These are phyloP conservation scores for Holotrichia oblita DNA, from an alignment of 1,140 invertebrate species.

Conservation along the genomic window DNA sequence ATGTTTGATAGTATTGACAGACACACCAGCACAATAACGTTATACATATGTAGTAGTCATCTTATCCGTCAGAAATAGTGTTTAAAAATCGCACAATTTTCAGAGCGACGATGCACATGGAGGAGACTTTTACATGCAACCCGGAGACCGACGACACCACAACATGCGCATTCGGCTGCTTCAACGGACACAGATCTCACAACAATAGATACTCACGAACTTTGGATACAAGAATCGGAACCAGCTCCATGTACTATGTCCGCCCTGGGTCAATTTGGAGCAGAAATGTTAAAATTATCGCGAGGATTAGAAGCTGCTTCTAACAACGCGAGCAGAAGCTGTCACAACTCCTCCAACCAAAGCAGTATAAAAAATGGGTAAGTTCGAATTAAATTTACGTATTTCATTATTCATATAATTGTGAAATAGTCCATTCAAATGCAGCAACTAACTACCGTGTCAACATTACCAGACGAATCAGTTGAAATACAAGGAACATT, in stretches of 20 bases:
- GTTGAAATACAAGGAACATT: too few species aligned
- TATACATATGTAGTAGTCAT: too few species aligned
- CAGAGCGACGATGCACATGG: conserved; percentile 73
- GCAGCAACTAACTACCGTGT: not conserved
- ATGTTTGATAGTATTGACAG: too few species aligned
- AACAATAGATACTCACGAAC: conserved; percentile 79
- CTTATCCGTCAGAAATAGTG: too few species aligned
- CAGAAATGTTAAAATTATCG: conserved; percentile 83
- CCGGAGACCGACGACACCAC: conserved; percentile 66
- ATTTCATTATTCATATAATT: not conserved
- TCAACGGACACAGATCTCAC: conserved; percentile 84
- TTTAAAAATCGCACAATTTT: too few species aligned
- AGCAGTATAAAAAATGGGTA: conserved; percentile 46
- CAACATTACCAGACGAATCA: not conserved
- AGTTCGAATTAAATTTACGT: not conserved
- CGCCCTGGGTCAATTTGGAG: conserved; percentile 82
- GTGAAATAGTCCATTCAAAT: too few species aligned
- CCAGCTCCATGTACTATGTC: conserved; percentile 82
- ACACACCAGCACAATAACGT: too few species aligned
- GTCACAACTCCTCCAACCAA: conserved; percentile 29
- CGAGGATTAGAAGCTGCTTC: conserved; percentile 73
- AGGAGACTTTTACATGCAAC: conserved; percentile 65
- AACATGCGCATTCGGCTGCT: conserved; percentile 75
- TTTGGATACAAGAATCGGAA: conserved; percentile 82
- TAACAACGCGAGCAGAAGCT: conserved; percentile 26